phyloP scores from a whole-genome alignment of 2,113 vertebrate genomes.

The Seriola quinqueradiata region DNA sequence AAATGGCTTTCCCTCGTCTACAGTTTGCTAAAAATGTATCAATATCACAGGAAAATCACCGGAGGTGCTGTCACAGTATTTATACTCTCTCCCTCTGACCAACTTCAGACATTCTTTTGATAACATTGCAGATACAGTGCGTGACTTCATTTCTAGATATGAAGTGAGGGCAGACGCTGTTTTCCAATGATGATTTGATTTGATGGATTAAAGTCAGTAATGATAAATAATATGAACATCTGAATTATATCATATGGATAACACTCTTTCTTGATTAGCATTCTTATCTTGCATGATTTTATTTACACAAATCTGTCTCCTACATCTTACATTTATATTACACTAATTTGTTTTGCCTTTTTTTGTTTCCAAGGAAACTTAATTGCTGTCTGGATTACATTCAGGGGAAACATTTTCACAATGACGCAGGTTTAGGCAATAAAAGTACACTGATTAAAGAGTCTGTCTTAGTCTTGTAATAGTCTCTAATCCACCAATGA shows the following conservation, averaged over 20 bases:
- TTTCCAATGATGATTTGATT: not conserved
- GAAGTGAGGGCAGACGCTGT: not conserved
- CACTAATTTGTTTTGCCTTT: not conserved
- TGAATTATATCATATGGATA: not conserved
- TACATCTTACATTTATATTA: not conserved
- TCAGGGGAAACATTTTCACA: not conserved
- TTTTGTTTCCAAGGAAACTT: not conserved
- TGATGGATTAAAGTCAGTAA: constrained; percentile 30
- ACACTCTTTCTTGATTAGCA: not conserved
- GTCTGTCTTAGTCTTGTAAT: too few species aligned
- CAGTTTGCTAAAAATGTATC: constrained; percentile 44
- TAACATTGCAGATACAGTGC: constrained; percentile 58
- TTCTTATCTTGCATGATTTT: not conserved
- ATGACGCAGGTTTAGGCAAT: not conserved
- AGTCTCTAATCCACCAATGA: too few species aligned
- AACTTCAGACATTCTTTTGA: constrained; percentile 38
- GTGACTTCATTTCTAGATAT: constrained; percentile 8
- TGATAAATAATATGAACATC: constrained; percentile 27
- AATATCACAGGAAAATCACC: constrained; percentile 41
- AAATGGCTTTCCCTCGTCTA: constrained; percentile 19
- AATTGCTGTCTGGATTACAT: not conserved
- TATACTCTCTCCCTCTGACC: constrained; percentile 42
- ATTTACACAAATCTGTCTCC: constrained; percentile 16
- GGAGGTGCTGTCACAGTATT: constrained; percentile 37
- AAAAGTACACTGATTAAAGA: not conserved